Conservation (phyloP, 2,888 invertebrate species). For the Cephus pygmeus region DNA sequence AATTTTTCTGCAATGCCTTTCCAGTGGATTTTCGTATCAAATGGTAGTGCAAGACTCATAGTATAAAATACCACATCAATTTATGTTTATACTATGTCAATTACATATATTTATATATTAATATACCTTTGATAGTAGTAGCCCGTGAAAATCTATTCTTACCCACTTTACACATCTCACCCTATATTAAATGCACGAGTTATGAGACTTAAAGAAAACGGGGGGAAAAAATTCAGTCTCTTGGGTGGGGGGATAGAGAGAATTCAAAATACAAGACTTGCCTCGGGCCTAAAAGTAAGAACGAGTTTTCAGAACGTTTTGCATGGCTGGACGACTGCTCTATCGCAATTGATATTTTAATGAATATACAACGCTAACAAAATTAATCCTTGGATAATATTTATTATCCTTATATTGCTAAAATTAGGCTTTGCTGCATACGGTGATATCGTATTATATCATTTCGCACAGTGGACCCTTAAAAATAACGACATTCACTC, state of each 20-base stretch:
- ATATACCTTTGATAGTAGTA: conserved; percentile 27
- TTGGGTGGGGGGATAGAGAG: conserved; percentile 14
- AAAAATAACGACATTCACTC: background rate
- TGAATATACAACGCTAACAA: conserved; percentile 2
- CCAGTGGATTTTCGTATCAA: background rate
- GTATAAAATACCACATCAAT: background rate
- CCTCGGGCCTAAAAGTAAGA: background rate
- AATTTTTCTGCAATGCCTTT: background rate
- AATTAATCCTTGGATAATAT: background rate
- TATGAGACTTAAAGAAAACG: conserved; percentile 34
- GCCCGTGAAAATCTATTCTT: conserved; percentile 41
- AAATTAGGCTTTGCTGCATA: conserved; percentile 15
- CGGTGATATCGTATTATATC: background rate
- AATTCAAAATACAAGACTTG: conserved; percentile 14
- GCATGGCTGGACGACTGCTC: background rate
- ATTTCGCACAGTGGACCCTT: background rate
- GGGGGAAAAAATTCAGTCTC: conserved; percentile 41
- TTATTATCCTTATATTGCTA: conserved; percentile 9
- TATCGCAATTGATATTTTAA: conserved; percentile 21
- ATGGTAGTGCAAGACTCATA: background rate
- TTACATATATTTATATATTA: conserved; percentile 35
- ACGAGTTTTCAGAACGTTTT: background rate
- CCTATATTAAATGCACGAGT: conserved; percentile 39
- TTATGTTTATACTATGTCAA: background rate
- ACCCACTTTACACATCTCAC: conserved; percentile 26